Conservation (phyloP, 1,140 invertebrate species). For the Pinna nobilis region DNA sequence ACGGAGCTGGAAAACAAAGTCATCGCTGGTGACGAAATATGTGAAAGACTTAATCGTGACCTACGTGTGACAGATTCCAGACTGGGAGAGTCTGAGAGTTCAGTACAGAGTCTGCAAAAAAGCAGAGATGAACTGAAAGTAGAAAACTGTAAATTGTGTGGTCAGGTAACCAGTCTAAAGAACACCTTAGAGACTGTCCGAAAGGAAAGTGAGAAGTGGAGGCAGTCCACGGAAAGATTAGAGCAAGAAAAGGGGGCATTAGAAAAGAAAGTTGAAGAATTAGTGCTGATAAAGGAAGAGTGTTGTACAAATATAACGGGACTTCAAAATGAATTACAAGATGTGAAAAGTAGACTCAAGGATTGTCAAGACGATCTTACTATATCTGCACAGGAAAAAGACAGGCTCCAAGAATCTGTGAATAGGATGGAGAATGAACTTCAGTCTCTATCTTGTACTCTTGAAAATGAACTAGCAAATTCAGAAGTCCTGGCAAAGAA, state of each 20-base stretch:
- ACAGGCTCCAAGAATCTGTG: conserved; percentile 1
- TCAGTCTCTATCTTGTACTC: conserved; percentile 10
- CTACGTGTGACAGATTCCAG: neutral
- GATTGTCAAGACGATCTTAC: neutral
- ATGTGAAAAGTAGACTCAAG: neutral
- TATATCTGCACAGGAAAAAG: conserved; percentile 1
- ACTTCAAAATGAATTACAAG: conserved; percentile 4
- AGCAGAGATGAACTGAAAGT: conserved; percentile 1
- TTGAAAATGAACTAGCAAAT: conserved; percentile 1
- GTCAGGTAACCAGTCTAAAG: conserved; percentile 1
- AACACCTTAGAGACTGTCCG: conserved; percentile 3
- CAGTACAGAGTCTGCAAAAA: neutral
- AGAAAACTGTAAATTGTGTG: conserved; percentile 18
- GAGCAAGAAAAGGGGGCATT: neutral
- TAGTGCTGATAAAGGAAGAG: neutral
- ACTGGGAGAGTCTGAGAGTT: conserved; percentile 6
- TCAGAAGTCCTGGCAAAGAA: neutral
- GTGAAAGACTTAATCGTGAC: neutral
- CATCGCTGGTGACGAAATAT: neutral
- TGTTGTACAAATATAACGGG: too few relatives aligned
- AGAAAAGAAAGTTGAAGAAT: neutral
- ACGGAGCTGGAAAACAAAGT: conserved; percentile 12
- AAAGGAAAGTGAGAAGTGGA: conserved; percentile 7
- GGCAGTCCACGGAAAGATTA: neutral
- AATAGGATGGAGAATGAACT: conserved; percentile 10